A percentile compares a stretch with the other conserved stretches of the same genome.
Evolutionary conservation across 2,797 vertebrate species (phyloP).

Genomic region (Mycteria americana): DNA sequence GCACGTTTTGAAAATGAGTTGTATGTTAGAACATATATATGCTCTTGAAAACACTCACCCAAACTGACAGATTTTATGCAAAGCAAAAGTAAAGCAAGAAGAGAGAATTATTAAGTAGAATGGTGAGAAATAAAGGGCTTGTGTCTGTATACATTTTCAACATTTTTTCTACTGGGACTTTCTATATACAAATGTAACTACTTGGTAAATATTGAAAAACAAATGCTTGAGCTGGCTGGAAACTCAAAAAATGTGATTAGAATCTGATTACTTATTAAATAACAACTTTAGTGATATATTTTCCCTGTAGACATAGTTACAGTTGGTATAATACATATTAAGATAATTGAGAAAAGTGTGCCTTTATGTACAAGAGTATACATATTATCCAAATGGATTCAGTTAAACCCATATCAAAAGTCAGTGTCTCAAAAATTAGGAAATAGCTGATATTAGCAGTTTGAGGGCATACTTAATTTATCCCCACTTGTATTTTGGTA

Average conservation of each 20-base stretch:
- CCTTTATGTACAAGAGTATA: background rate
- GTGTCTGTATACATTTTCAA: background rate
- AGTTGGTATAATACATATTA: background rate
- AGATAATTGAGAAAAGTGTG: background rate
- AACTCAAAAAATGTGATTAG: background rate
- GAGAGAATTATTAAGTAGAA: background rate
- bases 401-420: background rate
- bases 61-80: background rate
- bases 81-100: background rate
- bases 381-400: background rate
- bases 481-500: background rate
- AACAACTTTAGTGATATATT: background rate
- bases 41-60: background rate
- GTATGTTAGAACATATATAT: background rate
- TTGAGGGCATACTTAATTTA: background rate
- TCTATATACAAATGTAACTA: background rate
- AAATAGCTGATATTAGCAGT: background rate
- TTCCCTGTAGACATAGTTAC: background rate
- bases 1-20: background rate
- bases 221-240: background rate
- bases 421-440: background rate
- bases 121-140: background rate
- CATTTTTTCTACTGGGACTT: background rate
- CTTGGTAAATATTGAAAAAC: background rate
- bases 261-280: conserved; percentile 24